Base-by-base conservation (phyloP, 2,888 invertebrate species). In the Pristionchus japonicus region DNA sequence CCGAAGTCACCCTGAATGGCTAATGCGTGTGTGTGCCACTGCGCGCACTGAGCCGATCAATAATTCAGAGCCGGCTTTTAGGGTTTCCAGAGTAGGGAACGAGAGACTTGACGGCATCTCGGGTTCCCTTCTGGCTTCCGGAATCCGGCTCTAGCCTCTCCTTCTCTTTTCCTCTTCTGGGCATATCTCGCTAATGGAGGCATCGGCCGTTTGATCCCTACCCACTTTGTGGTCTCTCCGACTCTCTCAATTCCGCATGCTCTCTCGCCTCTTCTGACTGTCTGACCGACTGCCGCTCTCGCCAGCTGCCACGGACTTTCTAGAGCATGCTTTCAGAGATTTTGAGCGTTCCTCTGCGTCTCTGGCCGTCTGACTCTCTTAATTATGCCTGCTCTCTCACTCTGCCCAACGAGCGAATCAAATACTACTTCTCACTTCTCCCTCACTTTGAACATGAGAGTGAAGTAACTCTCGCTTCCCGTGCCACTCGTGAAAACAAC, bases 41-140 rank as follows among this genome's bases (percentile, higher is more conserved):
- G n/a, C 43, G 13, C 15, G 67, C 52, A 11, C 11, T 9, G 15
- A 37, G 37, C 37, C 31, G n/a, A 37, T 77, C 77, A 77, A 77
- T 77, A 77, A 77, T 77, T 77, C 47, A 77, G 13, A 40, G 77
- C 77, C 77, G 77, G 77, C 77, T 77, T 77, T 77, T 40, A 77
- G 70, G 34, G 64, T 15, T 34, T 70, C 37, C 6, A 9, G 43
- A 6, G 27, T 7, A 23, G 40, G 34, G 34, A 15, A 20, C 40
- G 23, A 20, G 40, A 37, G 74, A 74, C 31, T 70, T 70, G 43
- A 77, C 77, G 77, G 77, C n/a, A n/a, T n/a, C 34, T 77, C 47
- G 77, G 77, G 77, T 77, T 77, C 43, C 77, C 52, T 37, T 83
- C 82, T 52, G 31, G 20, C 82, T 83, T 52, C 82, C 82, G 52